Evolutionary conservation across 2,113 vertebrate species (phyloP).

Genomic region (Varanus salvator): DNA sequence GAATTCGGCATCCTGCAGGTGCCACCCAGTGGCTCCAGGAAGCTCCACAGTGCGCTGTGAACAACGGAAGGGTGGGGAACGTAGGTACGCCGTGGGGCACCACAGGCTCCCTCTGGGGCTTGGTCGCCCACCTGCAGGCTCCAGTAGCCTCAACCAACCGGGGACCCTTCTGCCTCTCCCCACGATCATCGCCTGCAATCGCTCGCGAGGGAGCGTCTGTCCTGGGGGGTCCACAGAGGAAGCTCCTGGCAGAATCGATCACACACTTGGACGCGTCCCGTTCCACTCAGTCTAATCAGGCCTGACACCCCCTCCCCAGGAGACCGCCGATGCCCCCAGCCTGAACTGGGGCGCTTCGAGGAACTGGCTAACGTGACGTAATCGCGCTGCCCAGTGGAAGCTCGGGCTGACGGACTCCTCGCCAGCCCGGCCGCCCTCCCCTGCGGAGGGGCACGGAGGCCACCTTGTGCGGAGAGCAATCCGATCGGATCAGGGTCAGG

Average conservation of each 20-base stretch:
- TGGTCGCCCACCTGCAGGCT: too few relatives aligned
- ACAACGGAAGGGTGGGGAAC: too few relatives aligned
- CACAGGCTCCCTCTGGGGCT: too few relatives aligned
- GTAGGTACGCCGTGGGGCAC: too few relatives aligned
- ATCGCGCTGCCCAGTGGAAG: neutral
- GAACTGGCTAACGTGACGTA: slow-evolving; percentile 3
- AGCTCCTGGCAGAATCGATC: slow-evolving; percentile 5
- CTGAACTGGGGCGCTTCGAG: neutral
- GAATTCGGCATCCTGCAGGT: too few relatives aligned
- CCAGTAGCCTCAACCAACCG: neutral
- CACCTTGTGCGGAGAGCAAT: neutral
- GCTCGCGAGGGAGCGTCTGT: neutral
- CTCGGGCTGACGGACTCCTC: neutral
- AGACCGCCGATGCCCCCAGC: neutral
- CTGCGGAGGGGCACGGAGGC: neutral
- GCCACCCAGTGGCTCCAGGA: too few relatives aligned
- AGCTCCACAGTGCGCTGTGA: too few relatives aligned
- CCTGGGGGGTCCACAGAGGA: neutral
- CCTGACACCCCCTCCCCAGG: neutral
- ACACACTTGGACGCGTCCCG: neutral
- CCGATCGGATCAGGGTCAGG: slow-evolving; percentile 7
- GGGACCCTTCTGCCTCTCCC: neutral
- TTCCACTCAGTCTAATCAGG: neutral
- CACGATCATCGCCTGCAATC: neutral
- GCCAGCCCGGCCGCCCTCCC: neutral